Percentiles rank a stretch among this genome's conserved stretches.
phyloP scores from a whole-genome alignment of 2,888 invertebrate species.

The Monopis laevigella region DNA sequence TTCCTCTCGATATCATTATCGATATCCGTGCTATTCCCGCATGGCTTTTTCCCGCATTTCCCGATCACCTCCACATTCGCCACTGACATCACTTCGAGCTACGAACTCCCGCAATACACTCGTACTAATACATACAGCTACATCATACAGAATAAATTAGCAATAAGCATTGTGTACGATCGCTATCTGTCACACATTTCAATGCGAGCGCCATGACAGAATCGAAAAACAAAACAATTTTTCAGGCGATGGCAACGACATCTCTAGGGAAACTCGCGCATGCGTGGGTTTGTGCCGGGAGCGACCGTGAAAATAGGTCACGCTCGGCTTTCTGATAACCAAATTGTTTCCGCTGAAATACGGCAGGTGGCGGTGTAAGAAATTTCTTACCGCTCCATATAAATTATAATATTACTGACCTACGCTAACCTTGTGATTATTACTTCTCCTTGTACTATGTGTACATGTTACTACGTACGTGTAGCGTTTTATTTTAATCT shows the following conservation, averaged over 20 bases:
- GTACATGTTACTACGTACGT: no score
- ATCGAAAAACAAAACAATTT: conserved; percentile 63
- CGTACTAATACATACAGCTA: conserved; percentile 44
- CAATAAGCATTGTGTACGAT: conserved; percentile 34
- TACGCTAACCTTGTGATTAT: no score
- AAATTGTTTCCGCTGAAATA: no score
- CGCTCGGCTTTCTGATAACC: no score
- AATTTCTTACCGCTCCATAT: no score
- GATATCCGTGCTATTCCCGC: conserved; percentile 74
- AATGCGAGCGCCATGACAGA: conserved; percentile 56
- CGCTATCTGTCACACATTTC: conserved; percentile 57
- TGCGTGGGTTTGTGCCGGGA: no score
- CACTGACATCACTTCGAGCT: conserved; percentile 52
- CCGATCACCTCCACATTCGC: conserved; percentile 34
- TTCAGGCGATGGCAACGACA: conserved; percentile 27
- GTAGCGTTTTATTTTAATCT: no score
- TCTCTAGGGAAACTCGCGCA: conserved; percentile 25
- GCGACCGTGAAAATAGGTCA: no score
- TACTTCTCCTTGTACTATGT: no score
- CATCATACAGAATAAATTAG: conserved; percentile 50
- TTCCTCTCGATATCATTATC: conserved; percentile 85
- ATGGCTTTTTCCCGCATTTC: conserved; percentile 39
- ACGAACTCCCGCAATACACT: conserved; percentile 38
- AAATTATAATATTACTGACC: no score
- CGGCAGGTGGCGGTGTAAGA: no score